phyloP scores from a whole-genome alignment of 2,797 vertebrate species.

The Eidolon dupreanum region DNA sequence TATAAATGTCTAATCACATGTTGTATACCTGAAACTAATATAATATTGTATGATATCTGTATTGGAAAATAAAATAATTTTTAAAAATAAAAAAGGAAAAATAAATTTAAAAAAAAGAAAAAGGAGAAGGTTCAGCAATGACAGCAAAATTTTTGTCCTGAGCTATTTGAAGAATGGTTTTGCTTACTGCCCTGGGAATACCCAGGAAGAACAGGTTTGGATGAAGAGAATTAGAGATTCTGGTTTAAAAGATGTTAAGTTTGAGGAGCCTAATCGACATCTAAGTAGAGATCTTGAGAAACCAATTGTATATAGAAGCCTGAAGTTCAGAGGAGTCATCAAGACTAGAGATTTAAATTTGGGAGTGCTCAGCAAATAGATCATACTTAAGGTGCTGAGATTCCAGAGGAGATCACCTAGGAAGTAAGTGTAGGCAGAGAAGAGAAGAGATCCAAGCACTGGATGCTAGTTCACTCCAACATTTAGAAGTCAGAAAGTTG shows the following conservation, averaged over 20 bases:
- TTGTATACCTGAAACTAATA: background rate
- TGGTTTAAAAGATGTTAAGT: background rate
- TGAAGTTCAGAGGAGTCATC: background rate
- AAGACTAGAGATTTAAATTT: background rate
- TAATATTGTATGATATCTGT: background rate
- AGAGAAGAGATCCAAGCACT: background rate
- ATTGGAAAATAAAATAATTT: background rate
- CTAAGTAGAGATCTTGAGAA: background rate
- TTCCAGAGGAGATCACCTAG: background rate
- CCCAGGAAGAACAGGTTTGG: background rate
- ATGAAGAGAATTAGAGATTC: background rate
- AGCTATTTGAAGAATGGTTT: slow-evolving; percentile 23
- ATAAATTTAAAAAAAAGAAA: background rate
- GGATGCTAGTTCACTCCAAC: background rate
- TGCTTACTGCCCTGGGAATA: background rate
- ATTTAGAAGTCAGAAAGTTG: background rate
- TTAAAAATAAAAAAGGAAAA: background rate
- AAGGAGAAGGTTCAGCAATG: background rate
- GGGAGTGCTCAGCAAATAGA: background rate
- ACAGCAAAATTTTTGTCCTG: background rate
- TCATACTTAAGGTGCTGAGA: background rate
- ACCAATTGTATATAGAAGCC: background rate
- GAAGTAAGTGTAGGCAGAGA: background rate
- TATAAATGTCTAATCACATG: background rate
- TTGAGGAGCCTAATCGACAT: background rate